phyloP scores from a whole-genome alignment of 2,113 vertebrate species.

The Oriolus oriolus region DNA sequence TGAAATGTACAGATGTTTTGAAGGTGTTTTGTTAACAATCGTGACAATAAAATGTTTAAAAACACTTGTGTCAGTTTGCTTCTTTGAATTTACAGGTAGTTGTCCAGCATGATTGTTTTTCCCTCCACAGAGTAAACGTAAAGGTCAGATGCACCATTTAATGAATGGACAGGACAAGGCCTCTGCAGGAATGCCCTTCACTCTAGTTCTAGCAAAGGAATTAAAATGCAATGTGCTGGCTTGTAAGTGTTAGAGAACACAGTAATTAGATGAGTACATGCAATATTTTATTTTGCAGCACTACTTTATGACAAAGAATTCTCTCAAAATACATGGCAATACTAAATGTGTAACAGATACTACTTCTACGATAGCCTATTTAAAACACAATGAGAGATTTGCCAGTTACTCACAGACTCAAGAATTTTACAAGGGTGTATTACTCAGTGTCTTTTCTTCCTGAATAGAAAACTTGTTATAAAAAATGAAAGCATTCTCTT shows the following conservation, averaged over 20 bases:
- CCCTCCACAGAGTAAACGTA: constrained; percentile 69
- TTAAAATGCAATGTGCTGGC: not conserved
- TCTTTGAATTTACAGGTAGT: constrained; percentile 32
- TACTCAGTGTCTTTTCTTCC: not conserved
- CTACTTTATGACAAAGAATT: not conserved
- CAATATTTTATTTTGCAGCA: not conserved
- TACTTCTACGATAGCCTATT: not conserved
- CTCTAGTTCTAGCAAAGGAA: not conserved
- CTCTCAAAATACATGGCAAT: not conserved
- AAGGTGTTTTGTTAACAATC: constrained; percentile 86
- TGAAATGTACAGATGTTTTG: constrained; percentile 92
- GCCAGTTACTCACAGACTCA: not conserved
- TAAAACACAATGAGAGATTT: not conserved
- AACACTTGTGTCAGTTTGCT: constrained; percentile 65
- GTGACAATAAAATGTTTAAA: constrained; percentile 77
- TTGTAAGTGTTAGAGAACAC: not conserved
- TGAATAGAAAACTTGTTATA: not conserved
- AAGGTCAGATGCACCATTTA: not conserved
- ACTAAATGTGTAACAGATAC: not conserved
- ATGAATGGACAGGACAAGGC: not conserved
- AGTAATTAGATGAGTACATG: not conserved
- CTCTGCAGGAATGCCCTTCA: not conserved
- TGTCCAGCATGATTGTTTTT: not conserved
- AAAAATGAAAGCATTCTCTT: not conserved
- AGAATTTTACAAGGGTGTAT: not conserved